These are phyloP conservation scores for Phalacrocorax carbo DNA, from an alignment of 2,113 vertebrate genomes.

Conservation along the genomic window DNA sequence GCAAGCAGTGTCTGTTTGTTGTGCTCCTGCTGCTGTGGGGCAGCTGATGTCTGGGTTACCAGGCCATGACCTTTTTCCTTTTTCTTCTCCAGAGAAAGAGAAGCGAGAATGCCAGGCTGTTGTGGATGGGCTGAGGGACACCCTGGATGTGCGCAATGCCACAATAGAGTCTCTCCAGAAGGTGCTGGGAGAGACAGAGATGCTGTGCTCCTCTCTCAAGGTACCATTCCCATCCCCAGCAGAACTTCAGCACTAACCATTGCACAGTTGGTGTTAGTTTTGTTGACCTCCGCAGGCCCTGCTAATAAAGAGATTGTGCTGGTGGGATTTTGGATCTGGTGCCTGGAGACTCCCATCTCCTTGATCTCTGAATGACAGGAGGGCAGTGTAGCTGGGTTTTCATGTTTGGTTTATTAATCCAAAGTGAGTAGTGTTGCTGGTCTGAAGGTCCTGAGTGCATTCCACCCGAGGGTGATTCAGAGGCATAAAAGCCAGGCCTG, in stretches of 20 bases:
- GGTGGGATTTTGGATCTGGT: not conserved
- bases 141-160: conserved; percentile 82
- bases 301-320: not conserved
- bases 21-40: not conserved
- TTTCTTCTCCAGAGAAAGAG: conserved; percentile 80
- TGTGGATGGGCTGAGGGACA: conserved; percentile 81
- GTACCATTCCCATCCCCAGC: conserved; percentile 59
- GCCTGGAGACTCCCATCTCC: not conserved
- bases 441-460: fast-evolving
- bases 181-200: conserved; percentile 82
- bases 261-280: not conserved
- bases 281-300: not conserved
- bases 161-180: conserved; percentile 83
- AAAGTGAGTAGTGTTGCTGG: not conserved
- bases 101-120: conserved; percentile 81
- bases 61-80: not conserved
- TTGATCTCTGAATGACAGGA: not conserved
- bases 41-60: not conserved
- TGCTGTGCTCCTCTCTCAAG: conserved; percentile 86
- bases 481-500: not conserved
- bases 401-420: not conserved
- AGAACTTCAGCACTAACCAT: not conserved
- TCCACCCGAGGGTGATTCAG: not conserved
- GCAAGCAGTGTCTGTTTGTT: not conserved
- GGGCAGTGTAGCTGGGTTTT: not conserved